Evolutionary conservation across 2,888 invertebrate species (phyloP).

Genomic region (Odontocerum albicorne): DNA sequence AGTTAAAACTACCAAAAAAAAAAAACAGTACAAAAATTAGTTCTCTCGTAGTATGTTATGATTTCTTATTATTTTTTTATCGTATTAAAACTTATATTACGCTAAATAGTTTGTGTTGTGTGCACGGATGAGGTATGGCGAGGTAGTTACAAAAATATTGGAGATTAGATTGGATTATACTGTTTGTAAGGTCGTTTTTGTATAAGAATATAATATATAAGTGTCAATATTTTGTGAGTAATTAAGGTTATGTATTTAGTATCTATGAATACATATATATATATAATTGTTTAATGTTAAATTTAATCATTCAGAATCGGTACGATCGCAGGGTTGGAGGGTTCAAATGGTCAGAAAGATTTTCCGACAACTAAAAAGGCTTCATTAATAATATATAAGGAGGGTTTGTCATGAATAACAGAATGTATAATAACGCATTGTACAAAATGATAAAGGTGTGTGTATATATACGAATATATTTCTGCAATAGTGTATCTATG

Average conservation of each 20-base stretch:
- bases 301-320: slow-evolving; percentile 22
- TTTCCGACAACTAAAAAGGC: neutral
- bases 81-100: slow-evolving; percentile 6
- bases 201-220: slow-evolving; percentile 25
- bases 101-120: slow-evolving; percentile 16
- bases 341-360: slow-evolving; percentile 15
- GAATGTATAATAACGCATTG: too few relatives aligned
- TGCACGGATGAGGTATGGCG: neutral
- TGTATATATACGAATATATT: too few relatives aligned
- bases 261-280: slow-evolving; percentile 21
- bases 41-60: slow-evolving; percentile 2
- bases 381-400: too few relatives aligned
- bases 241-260: slow-evolving; percentile 33
- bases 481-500: too few relatives aligned
- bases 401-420: too few relatives aligned
- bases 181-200: slow-evolving; percentile 22
- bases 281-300: slow-evolving; percentile 25
- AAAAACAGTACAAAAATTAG: slow-evolving; percentile 17
- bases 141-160: slow-evolving; percentile 10
- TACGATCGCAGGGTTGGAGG: slow-evolving; percentile 32
- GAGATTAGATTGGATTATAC: slow-evolving; percentile 22
- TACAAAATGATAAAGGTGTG: too few relatives aligned
- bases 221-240: slow-evolving; percentile 34
- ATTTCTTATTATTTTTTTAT: too few relatives aligned
- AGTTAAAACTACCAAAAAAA: too few relatives aligned